A percentile compares a stretch with the other conserved stretches of the same genome.
phyloP scores from a whole-genome alignment of 2,888 invertebrate species.

The Agapostemon virescens region DNA sequence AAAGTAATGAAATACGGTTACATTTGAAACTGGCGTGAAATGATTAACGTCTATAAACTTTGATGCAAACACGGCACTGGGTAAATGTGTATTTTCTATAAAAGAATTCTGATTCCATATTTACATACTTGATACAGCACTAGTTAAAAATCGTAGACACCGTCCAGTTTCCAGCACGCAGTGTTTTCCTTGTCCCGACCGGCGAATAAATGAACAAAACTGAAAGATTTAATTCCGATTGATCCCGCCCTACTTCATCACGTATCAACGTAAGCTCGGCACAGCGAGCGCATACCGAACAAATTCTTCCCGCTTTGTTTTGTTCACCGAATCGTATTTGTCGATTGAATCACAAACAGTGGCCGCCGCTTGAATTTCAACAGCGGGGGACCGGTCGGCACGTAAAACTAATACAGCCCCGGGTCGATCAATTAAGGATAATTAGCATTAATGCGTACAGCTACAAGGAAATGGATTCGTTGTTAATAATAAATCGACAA shows the following conservation, averaged over 20 bases:
- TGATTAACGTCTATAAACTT: too few species aligned
- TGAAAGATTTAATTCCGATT: slow-evolving; percentile 27
- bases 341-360: slow-evolving; percentile 40
- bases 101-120: too few species aligned
- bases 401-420: slow-evolving; percentile 46
- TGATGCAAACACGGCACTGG: too few species aligned
- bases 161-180: too few species aligned
- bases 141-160: too few species aligned
- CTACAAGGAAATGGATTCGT: slow-evolving; percentile 49
- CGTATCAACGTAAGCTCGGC: slow-evolving; percentile 11
- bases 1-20: too few species aligned
- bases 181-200: neutral
- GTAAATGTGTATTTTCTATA: too few species aligned
- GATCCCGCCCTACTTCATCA: neutral
- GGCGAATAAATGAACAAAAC: slow-evolving; percentile 12
- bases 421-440: slow-evolving; percentile 49
- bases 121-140: too few species aligned
- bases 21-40: too few species aligned
- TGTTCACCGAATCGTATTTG: slow-evolving; percentile 36
- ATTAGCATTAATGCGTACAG: slow-evolving; percentile 46
- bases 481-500: slow-evolving; percentile 60
- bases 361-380: slow-evolving; percentile 32
- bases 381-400: neutral
- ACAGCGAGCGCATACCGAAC: neutral
- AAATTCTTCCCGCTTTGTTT: slow-evolving; percentile 36